Conservation (phyloP, 2,797 vertebrate species). For the Syngnathus rostellatus region DNA sequence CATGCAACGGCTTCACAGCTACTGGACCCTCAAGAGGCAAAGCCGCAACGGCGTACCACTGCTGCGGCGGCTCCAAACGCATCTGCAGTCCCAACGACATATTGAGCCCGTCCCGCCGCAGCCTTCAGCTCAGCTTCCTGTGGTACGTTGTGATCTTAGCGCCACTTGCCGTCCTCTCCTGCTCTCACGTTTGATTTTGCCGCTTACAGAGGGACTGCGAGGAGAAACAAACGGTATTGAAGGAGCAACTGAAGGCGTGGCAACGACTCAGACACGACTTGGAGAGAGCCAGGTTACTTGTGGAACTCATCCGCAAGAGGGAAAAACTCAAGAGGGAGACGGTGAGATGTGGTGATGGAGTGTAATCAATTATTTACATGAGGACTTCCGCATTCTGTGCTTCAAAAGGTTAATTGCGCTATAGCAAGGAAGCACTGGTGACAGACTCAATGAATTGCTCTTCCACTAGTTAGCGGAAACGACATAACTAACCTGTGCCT, state of each 20-base stretch:
- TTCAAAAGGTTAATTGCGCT: too few species aligned
- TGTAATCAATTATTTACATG: too few species aligned
- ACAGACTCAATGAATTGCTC: too few species aligned
- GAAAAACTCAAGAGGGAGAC: slow-evolving; percentile 98
- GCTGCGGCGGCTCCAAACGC: slow-evolving; percentile 91
- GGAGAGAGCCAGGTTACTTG: slow-evolving; percentile 90
- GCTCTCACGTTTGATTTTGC: slow-evolving; percentile 22
- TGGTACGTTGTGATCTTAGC: slow-evolving; percentile 18
- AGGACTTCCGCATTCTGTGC: too few species aligned
- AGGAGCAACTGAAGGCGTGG: slow-evolving; percentile 99
- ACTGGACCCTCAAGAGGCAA: slow-evolving; percentile 98
- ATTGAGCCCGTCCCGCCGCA: slow-evolving; percentile 70
- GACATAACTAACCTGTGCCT: too few species aligned
- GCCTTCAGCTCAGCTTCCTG: slow-evolving; percentile 42
- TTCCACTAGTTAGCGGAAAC: too few species aligned
- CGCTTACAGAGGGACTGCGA: slow-evolving; percentile 79
- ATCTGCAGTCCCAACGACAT: slow-evolving; percentile 93
- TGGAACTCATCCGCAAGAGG: slow-evolving; percentile 97
- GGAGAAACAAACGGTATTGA: slow-evolving; percentile 88
- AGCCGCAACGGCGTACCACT: slow-evolving; percentile 95
- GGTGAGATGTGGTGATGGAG: slow-evolving; percentile 62
- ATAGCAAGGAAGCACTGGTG: too few species aligned
- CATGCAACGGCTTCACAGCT: slow-evolving; percentile 98
- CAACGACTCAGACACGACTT: slow-evolving; percentile 95
- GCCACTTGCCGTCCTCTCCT: not conserved